Conservation (phyloP, 2,888 invertebrate species). For the Scelioninae gen. 1 region DNA sequence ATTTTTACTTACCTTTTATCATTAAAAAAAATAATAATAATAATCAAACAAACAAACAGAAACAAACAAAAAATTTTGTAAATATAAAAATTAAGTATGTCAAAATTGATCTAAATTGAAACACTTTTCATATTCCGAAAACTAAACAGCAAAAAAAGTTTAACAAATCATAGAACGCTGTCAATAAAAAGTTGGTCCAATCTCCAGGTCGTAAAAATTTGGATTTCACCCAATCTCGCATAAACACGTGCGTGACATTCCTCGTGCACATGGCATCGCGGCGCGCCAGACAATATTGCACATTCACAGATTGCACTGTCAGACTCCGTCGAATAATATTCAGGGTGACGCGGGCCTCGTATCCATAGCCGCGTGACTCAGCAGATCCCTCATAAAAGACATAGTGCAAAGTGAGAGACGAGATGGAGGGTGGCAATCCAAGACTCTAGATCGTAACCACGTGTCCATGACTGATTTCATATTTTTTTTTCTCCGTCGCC, state of each 20-base stretch:
- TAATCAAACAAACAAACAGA: too few species aligned
- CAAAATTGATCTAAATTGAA: too few species aligned
- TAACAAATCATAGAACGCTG: too few species aligned
- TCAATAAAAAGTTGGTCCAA: conserved; percentile 26
- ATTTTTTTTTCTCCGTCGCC: conserved; percentile 48
- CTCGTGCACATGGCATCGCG: conserved; percentile 69
- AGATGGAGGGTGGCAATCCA: conserved; percentile 54
- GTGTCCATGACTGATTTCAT: conserved; percentile 79
- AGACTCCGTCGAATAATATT: conserved; percentile 80
- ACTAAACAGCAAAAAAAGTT: too few species aligned
- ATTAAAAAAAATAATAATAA: too few species aligned
- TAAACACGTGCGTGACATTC: conserved; percentile 71
- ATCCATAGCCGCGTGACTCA: conserved; percentile 78
- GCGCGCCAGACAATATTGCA: conserved; percentile 76
- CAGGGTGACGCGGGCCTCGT: conserved; percentile 78
- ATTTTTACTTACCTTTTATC: too few species aligned
- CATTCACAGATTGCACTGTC: conserved; percentile 83
- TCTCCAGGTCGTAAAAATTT: too few species aligned
- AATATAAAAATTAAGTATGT: too few species aligned
- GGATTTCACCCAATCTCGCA: conserved; percentile 45
- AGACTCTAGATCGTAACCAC: conserved; percentile 69
- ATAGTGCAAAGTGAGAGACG: conserved; percentile 15
- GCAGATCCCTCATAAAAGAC: conserved; percentile 74
- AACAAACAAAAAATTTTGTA: too few species aligned
- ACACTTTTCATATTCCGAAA: too few species aligned